phyloP scores from a whole-genome alignment of 1,140 invertebrate genomes.

The Phenacoccus solenopsis region DNA sequence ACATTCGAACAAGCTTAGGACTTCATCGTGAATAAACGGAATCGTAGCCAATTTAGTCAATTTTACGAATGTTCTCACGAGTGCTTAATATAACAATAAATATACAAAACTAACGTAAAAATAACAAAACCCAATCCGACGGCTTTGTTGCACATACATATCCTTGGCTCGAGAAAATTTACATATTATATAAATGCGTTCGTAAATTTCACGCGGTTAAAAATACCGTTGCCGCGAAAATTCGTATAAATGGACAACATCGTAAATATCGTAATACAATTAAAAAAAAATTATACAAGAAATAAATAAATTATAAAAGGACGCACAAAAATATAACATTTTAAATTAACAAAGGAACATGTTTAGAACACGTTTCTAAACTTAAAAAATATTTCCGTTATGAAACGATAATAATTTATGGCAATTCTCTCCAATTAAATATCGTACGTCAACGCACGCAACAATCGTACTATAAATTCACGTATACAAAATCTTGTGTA shows the following conservation, averaged over 20 bases:
- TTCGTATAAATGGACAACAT: no score
- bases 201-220: background rate
- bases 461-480: no score
- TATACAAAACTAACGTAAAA: no score
- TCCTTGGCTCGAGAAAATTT: background rate
- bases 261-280: background rate
- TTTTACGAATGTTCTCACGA: no score
- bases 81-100: no score
- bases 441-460: no score
- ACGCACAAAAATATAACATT: background rate
- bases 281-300: background rate
- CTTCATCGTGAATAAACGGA: no score
- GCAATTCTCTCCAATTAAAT: background rate
- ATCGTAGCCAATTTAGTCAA: no score
- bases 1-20: no score
- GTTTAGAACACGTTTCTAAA: background rate
- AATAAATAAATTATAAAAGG: background rate
- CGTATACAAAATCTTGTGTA: no score
- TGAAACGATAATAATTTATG: background rate
- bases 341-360: background rate
- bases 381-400: background rate
- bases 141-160: no score
- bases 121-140: no score
- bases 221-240: background rate
- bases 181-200: background rate